Evolutionary conservation across 2,113 vertebrate species (phyloP).

Genomic region (Myocastor coypus): DNA sequence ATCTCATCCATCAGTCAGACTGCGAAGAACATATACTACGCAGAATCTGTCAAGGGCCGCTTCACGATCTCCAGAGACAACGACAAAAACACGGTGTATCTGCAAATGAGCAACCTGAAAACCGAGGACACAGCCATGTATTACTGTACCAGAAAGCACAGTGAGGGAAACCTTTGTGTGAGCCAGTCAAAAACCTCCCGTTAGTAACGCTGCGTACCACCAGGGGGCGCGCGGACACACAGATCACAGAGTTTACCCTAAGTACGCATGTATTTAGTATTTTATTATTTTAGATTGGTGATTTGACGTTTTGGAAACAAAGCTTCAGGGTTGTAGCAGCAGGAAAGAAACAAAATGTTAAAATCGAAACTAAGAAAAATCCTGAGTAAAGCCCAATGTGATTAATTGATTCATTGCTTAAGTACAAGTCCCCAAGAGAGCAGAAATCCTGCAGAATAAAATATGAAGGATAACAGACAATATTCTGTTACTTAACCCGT

Average conservation of each 20-base stretch:
- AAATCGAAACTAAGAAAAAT: slow-evolving; percentile 95
- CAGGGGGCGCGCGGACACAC: neutral
- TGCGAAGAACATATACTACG: too few species aligned
- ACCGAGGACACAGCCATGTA: too few species aligned
- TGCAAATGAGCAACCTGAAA: too few species aligned
- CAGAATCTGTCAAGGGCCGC: too few species aligned
- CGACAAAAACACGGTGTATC: too few species aligned
- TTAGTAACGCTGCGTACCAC: too few species aligned
- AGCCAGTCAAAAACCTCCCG: too few species aligned
- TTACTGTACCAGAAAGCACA: too few species aligned
- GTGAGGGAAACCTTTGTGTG: too few species aligned
- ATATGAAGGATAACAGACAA: slow-evolving; percentile 91
- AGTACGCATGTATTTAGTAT: neutral
- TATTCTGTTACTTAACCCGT: slow-evolving; percentile 92
- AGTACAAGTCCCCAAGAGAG: slow-evolving; percentile 92
- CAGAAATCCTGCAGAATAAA: slow-evolving; percentile 82
- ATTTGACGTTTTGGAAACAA: slow-evolving; percentile 77
- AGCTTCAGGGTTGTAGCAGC: slow-evolving; percentile 94
- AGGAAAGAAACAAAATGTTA: slow-evolving; percentile 96
- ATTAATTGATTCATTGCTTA: slow-evolving; percentile 89
- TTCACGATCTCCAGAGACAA: too few species aligned
- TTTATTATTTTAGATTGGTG: slow-evolving; percentile 89
- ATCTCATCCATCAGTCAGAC: too few species aligned
- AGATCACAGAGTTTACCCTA: neutral
- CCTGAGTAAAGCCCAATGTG: slow-evolving; percentile 91